Percentiles rank a stretch among this genome's conserved stretches.
Conservation (phyloP, 2,113 vertebrate species). For the Atractosteus spatula region DNA sequence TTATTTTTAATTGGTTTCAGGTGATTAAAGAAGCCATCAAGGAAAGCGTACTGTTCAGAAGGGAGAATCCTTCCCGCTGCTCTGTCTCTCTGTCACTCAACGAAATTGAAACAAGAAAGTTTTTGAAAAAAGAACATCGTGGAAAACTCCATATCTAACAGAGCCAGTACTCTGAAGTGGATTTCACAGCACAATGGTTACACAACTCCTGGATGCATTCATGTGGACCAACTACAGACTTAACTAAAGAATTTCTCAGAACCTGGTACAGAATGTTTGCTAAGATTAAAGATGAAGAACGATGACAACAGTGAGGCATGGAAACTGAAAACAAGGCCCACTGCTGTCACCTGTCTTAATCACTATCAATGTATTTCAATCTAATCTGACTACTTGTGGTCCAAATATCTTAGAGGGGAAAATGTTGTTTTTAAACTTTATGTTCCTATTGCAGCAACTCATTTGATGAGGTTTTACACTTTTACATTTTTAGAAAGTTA, state of each 20-base stretch:
- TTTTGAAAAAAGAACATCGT: conserved; percentile 67
- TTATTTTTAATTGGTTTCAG: conserved; percentile 48
- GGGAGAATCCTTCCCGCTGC: conserved; percentile 74
- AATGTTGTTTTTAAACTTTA: too few relatives aligned
- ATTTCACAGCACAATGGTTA: neutral
- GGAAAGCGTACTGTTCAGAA: conserved; percentile 80
- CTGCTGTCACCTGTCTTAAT: too few relatives aligned
- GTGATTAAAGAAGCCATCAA: conserved; percentile 85
- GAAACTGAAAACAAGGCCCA: too few relatives aligned
- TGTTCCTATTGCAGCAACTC: too few relatives aligned
- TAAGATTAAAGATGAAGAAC: too few relatives aligned
- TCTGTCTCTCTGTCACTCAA: conserved; percentile 80
- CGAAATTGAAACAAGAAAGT: conserved; percentile 77
- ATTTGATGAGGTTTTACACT: too few relatives aligned
- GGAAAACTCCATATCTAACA: conserved; percentile 50
- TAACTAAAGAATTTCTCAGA: neutral
- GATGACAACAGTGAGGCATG: too few relatives aligned
- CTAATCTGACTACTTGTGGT: too few relatives aligned
- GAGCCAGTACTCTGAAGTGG: neutral
- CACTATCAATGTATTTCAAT: too few relatives aligned
- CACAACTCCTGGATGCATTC: neutral
- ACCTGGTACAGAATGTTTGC: too few relatives aligned
- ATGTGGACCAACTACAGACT: neutral
- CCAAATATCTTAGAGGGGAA: too few relatives aligned
- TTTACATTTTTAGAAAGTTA: neutral